phyloP scores from a whole-genome alignment of 64 coral and sea anemone species.

The Pachyseris speciosa region DNA sequence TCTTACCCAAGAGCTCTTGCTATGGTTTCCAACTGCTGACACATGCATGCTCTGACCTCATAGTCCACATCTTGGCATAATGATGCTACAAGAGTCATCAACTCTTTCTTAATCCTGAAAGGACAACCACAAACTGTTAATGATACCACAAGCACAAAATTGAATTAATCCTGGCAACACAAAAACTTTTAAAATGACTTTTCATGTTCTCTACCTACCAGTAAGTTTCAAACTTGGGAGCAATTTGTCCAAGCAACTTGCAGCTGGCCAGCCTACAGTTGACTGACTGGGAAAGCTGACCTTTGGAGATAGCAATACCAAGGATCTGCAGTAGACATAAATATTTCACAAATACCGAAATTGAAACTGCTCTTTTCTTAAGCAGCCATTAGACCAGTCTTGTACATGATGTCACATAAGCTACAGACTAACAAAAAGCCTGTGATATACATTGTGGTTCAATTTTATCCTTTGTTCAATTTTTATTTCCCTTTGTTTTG shows the following conservation, averaged over 20 bases:
- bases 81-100: conserved; percentile 88
- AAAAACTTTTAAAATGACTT: neutral
- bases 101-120: conserved; percentile 96
- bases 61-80: conserved; percentile 99
- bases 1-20: conserved; percentile 96
- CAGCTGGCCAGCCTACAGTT: conserved; percentile 93
- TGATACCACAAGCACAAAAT: neutral
- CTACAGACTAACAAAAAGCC: too few relatives aligned
- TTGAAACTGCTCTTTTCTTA: too few relatives aligned
- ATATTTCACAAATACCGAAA: too few relatives aligned
- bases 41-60: conserved; percentile 99
- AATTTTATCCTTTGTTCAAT: too few relatives aligned
- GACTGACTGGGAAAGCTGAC: conserved; percentile 94
- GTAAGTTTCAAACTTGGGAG: conserved; percentile 92
- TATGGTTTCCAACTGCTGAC: conserved; percentile 84
- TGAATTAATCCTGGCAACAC: too few relatives aligned
- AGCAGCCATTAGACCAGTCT: too few relatives aligned
- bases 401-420: too few relatives aligned
- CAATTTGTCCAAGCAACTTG: conserved; percentile 89
- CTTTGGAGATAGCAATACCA: conserved; percentile 92
- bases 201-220: conserved; percentile 51
- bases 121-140: neutral
- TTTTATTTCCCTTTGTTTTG: too few relatives aligned
- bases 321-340: conserved; percentile 61
- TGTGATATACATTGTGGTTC: too few relatives aligned